These are phyloP conservation scores for Drosophila subpulchrella DNA, from an alignment of 1,140 invertebrate species.

Conservation along the genomic window DNA sequence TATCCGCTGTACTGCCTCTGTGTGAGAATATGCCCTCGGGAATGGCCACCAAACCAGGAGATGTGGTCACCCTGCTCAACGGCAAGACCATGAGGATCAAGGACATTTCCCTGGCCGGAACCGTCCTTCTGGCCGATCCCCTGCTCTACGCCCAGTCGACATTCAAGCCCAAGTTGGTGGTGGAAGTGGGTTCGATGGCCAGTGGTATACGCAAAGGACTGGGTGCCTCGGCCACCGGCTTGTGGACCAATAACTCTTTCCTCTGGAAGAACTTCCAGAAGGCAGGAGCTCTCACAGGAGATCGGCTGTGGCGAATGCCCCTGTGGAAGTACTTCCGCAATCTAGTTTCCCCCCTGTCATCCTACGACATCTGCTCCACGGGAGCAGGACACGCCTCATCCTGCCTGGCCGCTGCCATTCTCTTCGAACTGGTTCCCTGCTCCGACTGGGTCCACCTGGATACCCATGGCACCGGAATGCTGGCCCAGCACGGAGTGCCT, in stretches of 20 bases:
- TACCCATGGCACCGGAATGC: constrained; percentile 88
- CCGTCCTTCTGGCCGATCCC: constrained; percentile 94
- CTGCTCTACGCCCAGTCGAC: constrained; percentile 89
- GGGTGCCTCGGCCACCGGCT: constrained; percentile 90
- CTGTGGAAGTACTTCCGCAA: constrained; percentile 91
- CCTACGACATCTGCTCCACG: constrained; percentile 88
- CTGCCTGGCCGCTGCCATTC: constrained; percentile 88
- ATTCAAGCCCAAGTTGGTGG: constrained; percentile 87
- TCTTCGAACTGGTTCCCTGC: constrained; percentile 86
- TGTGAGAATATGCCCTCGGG: constrained; percentile 95
- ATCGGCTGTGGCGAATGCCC: constrained; percentile 95
- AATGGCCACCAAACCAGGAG: constrained; percentile 93
- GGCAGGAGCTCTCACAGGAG: constrained; percentile 90
- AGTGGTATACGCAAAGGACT: constrained; percentile 85
- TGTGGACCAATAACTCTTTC: constrained; percentile 89
- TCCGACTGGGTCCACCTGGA: constrained; percentile 89
- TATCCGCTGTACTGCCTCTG: constrained; percentile 91
- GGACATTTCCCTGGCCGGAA: constrained; percentile 94
- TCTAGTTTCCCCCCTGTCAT: constrained; percentile 85
- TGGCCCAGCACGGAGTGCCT: constrained; percentile 85
- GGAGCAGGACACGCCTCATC: constrained; percentile 85
- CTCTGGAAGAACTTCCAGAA: constrained; percentile 87
- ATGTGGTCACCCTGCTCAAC: constrained; percentile 93
- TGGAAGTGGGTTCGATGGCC: constrained; percentile 91
- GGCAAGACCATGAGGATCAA: constrained; percentile 92